Conservation (phyloP, 2,113 vertebrate genomes). For the Pogona vitticeps region DNA sequence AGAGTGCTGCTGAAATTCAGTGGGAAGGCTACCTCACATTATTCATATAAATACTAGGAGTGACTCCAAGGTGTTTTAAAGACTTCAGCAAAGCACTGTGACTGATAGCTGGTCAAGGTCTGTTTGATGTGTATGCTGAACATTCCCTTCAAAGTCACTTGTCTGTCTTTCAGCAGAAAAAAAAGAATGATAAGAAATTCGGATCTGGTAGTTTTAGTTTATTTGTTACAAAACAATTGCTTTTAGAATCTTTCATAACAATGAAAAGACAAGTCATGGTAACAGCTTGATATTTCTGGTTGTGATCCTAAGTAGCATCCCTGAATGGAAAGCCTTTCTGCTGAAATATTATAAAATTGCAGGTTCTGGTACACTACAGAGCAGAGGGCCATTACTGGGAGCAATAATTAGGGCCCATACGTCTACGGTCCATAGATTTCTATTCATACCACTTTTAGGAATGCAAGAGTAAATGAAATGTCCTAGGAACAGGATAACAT, state of each 20-base stretch:
- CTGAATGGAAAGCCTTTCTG: too few species aligned
- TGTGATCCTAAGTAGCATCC: neutral
- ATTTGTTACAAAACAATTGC: constrained; percentile 23
- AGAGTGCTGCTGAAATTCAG: neutral
- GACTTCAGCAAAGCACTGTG: constrained; percentile 8
- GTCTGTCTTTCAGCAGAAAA: constrained; percentile 26
- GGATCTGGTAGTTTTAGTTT: neutral
- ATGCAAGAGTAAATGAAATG: neutral
- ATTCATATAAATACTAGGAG: neutral
- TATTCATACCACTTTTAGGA: neutral
- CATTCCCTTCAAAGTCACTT: constrained; percentile 6
- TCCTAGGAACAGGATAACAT: neutral
- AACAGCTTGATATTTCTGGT: neutral
- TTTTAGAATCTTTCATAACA: neutral
- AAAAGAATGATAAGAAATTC: constrained; percentile 21
- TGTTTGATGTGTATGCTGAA: constrained; percentile 19
- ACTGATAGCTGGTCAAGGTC: constrained; percentile 36
- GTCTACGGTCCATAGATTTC: neutral
- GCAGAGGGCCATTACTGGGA: neutral
- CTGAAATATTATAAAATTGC: neutral
- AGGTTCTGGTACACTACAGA: neutral
- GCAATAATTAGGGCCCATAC: neutral
- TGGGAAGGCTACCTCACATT: neutral
- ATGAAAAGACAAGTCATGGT: neutral
- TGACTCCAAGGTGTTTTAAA: neutral